Percentiles rank a stretch among this genome's conserved stretches.
Conservation (phyloP, 2,888 invertebrate species). For the Sturmia bella region DNA sequence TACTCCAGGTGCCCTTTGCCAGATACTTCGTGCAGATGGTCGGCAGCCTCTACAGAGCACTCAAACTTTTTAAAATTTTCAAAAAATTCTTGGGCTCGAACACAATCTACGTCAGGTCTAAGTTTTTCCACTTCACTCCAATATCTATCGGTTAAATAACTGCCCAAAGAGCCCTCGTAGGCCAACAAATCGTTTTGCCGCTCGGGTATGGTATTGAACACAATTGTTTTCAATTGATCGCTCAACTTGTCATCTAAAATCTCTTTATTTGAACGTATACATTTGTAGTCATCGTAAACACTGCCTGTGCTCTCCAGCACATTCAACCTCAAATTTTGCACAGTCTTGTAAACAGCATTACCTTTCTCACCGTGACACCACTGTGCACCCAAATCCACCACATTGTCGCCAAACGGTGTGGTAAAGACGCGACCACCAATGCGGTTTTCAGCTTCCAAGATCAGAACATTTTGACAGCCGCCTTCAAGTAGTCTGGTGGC, state of each 20-base stretch:
- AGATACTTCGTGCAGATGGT: slow-evolving; percentile 87
- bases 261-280: slow-evolving; percentile 80
- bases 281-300: slow-evolving; percentile 76
- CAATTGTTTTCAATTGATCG: slow-evolving; percentile 78
- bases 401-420: slow-evolving; percentile 83
- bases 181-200: slow-evolving; percentile 76
- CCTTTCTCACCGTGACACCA: slow-evolving; percentile 87
- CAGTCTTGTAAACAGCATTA: slow-evolving; percentile 84
- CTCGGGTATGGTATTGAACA: slow-evolving; percentile 79
- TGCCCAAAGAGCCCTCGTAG: slow-evolving; percentile 78
- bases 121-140: slow-evolving; percentile 73
- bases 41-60: slow-evolving; percentile 84
- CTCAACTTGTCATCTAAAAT: slow-evolving; percentile 78
- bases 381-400: slow-evolving; percentile 89
- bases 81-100: slow-evolving; percentile 83
- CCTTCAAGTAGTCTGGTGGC: slow-evolving; percentile 80
- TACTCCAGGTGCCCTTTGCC: slow-evolving; percentile 85
- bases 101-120: slow-evolving; percentile 77
- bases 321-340: slow-evolving; percentile 74
- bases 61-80: slow-evolving; percentile 84
- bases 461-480: slow-evolving; percentile 82
- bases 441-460: slow-evolving; percentile 85
- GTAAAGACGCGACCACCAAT: slow-evolving; percentile 86
- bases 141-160: slow-evolving; percentile 77
- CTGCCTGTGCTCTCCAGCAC: slow-evolving; percentile 76